Percentiles rank a stretch among this genome's conserved stretches.
Conservation (phyloP, 2,888 invertebrate genomes). For the Oligia fasciuncula region DNA sequence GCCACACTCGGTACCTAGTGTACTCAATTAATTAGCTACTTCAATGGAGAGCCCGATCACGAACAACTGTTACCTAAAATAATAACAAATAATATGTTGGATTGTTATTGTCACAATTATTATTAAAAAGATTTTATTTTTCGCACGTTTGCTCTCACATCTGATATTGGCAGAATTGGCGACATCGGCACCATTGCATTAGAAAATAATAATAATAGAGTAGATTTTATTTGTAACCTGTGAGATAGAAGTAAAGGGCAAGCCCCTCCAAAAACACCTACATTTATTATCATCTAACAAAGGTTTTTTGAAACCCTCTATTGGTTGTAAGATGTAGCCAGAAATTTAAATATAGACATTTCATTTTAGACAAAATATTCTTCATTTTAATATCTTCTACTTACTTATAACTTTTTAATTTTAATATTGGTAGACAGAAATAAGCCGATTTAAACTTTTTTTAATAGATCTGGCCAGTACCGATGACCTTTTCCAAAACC, state of each 20-base stretch:
- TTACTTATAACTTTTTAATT: conserved; percentile 8
- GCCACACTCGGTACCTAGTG: conserved; percentile 75
- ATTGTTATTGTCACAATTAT: background rate
- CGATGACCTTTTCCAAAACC: conserved; percentile 40
- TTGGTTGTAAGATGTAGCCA: conserved; percentile 19
- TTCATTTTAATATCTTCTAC: conserved; percentile 8
- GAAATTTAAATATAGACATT: conserved; percentile 28
- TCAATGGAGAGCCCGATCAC: conserved; percentile 77
- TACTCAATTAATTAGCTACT: conserved; percentile 84
- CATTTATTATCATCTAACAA: conserved; percentile 21
- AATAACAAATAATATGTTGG: background rate
- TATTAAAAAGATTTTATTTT: background rate
- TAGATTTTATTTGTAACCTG: background rate
- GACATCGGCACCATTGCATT: background rate
- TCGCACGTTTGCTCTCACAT: background rate
- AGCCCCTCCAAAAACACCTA: background rate
- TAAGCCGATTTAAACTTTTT: conserved; percentile 35
- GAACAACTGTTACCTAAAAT: conserved; percentile 58
- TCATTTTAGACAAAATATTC: conserved; percentile 4
- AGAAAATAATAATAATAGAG: background rate
- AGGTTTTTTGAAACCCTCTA: conserved; percentile 23
- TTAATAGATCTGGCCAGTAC: background rate
- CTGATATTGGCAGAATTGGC: background rate
- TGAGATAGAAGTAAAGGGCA: conserved; percentile 4
- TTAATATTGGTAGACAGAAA: conserved; percentile 16